A percentile compares a stretch with the other conserved stretches of the same genome.
phyloP scores from a whole-genome alignment of 53 echinoderm and acorn worm genomes.

The Henricia sp. region DNA sequence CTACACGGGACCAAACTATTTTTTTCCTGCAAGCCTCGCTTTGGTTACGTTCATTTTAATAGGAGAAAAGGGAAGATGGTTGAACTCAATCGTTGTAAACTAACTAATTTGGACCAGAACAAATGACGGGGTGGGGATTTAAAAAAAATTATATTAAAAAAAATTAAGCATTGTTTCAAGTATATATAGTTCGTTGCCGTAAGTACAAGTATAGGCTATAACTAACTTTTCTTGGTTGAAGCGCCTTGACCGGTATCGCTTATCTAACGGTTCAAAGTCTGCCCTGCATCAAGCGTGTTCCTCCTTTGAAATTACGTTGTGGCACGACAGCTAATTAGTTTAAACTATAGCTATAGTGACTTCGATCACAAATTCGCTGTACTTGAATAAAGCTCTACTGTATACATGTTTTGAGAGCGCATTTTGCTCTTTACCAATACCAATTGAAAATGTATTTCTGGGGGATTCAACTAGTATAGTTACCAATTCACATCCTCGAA shows the following conservation, averaged over 20 bases:
- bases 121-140: no score
- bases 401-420: no score
- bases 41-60: no score
- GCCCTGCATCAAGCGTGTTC: not conserved
- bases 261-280: not conserved
- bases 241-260: not conserved
- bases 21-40: no score
- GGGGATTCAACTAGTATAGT: no score
- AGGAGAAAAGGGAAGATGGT: no score
- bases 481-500: no score
- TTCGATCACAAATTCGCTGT: constrained; percentile 1
- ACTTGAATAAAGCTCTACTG: no score
- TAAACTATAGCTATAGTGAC: not conserved
- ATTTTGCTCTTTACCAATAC: not conserved
- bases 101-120: no score
- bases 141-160: no score
- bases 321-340: not conserved
- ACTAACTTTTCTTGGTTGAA: not conserved
- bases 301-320: not conserved
- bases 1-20: no score
- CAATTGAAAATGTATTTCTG: constrained; percentile 2
- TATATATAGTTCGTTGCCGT: not conserved
- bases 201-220: not conserved
- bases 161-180: not conserved
- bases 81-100: no score